Evolutionary conservation across 2,797 vertebrate species (phyloP), one percentile per base, ranked within the genome.

Genomic region (Yasuhikotakia modesta): DNA sequence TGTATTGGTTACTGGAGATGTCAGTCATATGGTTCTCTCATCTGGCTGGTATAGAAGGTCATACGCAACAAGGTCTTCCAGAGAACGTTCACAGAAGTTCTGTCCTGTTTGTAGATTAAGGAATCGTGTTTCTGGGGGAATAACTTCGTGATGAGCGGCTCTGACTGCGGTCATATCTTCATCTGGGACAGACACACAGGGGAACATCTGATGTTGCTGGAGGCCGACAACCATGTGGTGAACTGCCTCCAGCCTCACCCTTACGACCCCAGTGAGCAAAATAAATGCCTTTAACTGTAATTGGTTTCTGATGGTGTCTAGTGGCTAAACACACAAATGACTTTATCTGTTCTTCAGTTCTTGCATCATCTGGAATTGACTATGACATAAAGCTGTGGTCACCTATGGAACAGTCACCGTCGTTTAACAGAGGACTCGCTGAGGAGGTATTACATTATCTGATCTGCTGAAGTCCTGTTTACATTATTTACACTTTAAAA

Each of bases 351-450:
- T 90, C 80, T 87, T 69, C 87, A 99, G 97, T 99, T 92, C 92
- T 99, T 83, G 98, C 97, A 52, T 99, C 98, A 76, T 99, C 97
- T 65, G 97, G 98, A 84, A 99, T 99, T 82, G 98, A 99, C 92
- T 99, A 99, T 65, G 96, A 99, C 82, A 96, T 99, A 89, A 99
- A 99, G 92, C 96, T 99, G 76, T 99, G 98, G 98, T 99, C 98
- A 0, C 98, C 97, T 0, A 87, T 98, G 81, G 96, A 99, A 87
- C 92, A 95, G 84, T 94, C 94, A 1, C 89, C 94, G 32, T 96
- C 96, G 80, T 99, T 99, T 90, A 97, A 99, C 91, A 94, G 96
- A 88, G 93, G 95, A 86, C 96, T 98, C 58, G 97, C 98, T 83
- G 93, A 96, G 57, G 98, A 99, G 94, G 98, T 99, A 93, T 89